Base-by-base conservation (phyloP, 2,888 invertebrate species). In the Palloptera scutellata region DNA sequence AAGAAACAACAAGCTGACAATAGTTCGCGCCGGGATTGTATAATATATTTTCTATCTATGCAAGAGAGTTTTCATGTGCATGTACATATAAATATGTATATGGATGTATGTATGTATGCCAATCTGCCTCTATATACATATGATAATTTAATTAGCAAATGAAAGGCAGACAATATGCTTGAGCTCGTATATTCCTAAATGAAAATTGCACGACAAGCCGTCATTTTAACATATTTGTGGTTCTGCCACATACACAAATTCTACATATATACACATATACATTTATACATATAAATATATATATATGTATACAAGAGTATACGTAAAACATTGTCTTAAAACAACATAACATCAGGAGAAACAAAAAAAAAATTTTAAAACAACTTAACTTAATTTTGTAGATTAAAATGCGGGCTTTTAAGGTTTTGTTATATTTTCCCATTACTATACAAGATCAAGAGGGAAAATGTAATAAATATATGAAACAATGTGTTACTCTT, bases 201-300 rank as follows among this genome's bases (percentile, higher is more conserved):
- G 57, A 57, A 45, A 54, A 64, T 64, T 51, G 66, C 64, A 60
- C 53, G 48, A 57, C 59, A 66, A 63, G 61, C 68, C 64, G 51
- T 66, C 54, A 68, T 68, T 70, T 64, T 68, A 64, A 68, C 59
- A 60, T 60, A 60, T 64, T 63, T 61, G 64, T 67, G 67, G 65
- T 60, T 67, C 63, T 67, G 67, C 60, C 67, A 67, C 60, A 67
- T 64, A n/a, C 51, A 42, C 9, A 1, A 19, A 59, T 30, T 45
- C 45, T 9, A 17, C 8, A 5, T 61, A 6, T 48, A 10, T 20
- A 20, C 0, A 12, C n/a, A 45, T 17, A 55, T 15, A 45, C n/a
- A 0, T 15, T 13, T 15, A 48, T 20, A n/a, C 48, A 40, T 12
- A 57, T 30, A 20, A 15, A 12, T 30, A 10, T 53, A 11, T 17